Conservation (phyloP, 2,797 vertebrate genomes). For the Tinamus major region DNA sequence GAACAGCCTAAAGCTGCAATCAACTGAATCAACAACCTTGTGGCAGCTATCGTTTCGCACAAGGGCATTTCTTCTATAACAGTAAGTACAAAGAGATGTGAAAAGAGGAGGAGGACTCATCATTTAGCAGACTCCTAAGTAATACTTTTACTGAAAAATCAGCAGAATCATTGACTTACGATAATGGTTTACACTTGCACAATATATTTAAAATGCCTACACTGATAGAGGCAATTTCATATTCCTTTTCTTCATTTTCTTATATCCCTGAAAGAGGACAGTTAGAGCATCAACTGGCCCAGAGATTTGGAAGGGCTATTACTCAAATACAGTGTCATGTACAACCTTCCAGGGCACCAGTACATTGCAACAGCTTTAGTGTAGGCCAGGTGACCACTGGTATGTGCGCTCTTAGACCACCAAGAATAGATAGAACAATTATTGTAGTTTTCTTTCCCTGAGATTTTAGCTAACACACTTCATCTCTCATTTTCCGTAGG, state of each 20-base stretch:
- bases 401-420: not conserved
- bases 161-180: not conserved
- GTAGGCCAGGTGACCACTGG: not conserved
- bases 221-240: not conserved
- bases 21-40: constrained; percentile 47
- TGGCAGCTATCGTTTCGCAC: constrained; percentile 10
- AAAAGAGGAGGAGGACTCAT: not conserved
- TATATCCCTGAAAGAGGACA: not conserved
- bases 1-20: constrained; percentile 43
- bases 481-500: not conserved
- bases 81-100: not conserved
- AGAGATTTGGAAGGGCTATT: not conserved
- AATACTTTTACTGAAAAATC: not conserved
- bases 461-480: not conserved
- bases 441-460: not conserved
- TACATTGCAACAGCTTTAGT: not conserved
- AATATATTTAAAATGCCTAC: not conserved
- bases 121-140: not conserved
- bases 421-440: not conserved
- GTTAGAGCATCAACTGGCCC: not conserved
- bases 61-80: not conserved
- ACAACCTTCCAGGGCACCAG: not conserved
- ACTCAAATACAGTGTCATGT: not conserved
- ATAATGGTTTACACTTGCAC: not conserved
- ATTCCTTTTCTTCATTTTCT: not conserved